Evolutionary conservation across 2,888 invertebrate species (phyloP).

Genomic region (Idaea straminata): DNA sequence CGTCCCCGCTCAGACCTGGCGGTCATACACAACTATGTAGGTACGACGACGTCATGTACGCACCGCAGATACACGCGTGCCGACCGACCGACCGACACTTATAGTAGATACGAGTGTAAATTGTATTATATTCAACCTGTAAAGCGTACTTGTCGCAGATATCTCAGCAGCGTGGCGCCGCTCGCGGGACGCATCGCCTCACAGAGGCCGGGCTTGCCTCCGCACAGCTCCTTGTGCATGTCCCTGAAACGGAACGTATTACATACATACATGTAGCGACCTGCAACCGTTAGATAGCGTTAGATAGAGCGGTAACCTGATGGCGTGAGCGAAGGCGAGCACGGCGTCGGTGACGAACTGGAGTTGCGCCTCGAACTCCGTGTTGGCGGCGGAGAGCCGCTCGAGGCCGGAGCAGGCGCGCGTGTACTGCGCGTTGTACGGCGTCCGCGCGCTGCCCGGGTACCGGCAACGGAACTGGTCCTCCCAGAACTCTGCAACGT

Average conservation of each 20-base stretch:
- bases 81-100: no score
- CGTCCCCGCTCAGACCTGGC: slow-evolving; percentile 91
- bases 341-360: slow-evolving; percentile 98
- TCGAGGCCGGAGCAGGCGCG: slow-evolving; percentile 89
- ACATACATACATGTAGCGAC: background rate
- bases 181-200: slow-evolving; percentile 93
- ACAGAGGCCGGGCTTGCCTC: slow-evolving; percentile 87
- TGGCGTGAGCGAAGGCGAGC: slow-evolving; percentile 94
- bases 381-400: slow-evolving; percentile 85
- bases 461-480: slow-evolving; percentile 94
- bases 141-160: slow-evolving; percentile 92
- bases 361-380: slow-evolving; percentile 93
- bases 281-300: no score
- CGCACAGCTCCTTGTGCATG: slow-evolving; percentile 91
- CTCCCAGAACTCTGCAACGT: slow-evolving; percentile 98
- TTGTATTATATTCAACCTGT: slow-evolving; percentile 36
- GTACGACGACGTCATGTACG: background rate
- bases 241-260: slow-evolving; percentile 80
- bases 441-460: slow-evolving; percentile 88
- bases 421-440: slow-evolving; percentile 87
- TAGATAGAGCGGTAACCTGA: no score
- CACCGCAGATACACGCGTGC: no score
- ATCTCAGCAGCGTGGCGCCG: slow-evolving; percentile 91
- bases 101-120: no score
- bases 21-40: no score